Percentiles rank a stretch among this genome's conserved stretches.
phyloP scores from a whole-genome alignment of 2,888 invertebrate species.

The Smittia aterrima region DNA sequence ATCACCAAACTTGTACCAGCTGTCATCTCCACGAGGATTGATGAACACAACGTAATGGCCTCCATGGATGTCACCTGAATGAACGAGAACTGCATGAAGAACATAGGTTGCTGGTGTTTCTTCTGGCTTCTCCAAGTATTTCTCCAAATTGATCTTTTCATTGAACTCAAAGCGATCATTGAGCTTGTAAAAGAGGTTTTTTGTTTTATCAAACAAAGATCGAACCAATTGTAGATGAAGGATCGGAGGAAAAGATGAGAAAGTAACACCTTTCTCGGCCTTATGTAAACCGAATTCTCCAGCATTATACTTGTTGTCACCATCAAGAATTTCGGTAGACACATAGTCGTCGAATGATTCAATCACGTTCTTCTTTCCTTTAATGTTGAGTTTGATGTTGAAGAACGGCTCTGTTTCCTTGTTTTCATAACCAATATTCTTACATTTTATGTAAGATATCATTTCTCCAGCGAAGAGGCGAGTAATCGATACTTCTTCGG shows the following conservation, averaged over 20 bases:
- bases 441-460: conserved; percentile 97
- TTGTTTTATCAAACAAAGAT: conserved; percentile 96
- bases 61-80: conserved; percentile 98
- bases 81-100: conserved; percentile 95
- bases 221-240: conserved; percentile 97
- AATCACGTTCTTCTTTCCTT: conserved; percentile 94
- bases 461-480: conserved; percentile 97
- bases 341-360: conserved; percentile 97
- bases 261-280: conserved; percentile 96
- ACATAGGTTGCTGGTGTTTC: conserved; percentile 83
- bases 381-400: conserved; percentile 97
- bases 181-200: conserved; percentile 97
- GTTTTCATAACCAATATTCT: conserved; percentile 94
- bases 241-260: conserved; percentile 94
- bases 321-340: conserved; percentile 89
- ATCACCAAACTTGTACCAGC: conserved; percentile 94
- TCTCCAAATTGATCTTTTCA: conserved; percentile 84
- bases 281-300: conserved; percentile 95
- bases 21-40: conserved; percentile 92
- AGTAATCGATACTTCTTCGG: conserved; percentile 96
- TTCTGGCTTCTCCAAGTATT: conserved; percentile 79
- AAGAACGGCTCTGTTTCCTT: conserved; percentile 96
- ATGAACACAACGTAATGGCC: conserved; percentile 99
- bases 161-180: conserved; percentile 95
- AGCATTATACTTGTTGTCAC: conserved; percentile 99